Percentiles rank a stretch among this genome's conserved stretches.
These are phyloP conservation scores for Conger conger DNA, from an alignment of 2,113 vertebrate species.

Conservation along the genomic window DNA sequence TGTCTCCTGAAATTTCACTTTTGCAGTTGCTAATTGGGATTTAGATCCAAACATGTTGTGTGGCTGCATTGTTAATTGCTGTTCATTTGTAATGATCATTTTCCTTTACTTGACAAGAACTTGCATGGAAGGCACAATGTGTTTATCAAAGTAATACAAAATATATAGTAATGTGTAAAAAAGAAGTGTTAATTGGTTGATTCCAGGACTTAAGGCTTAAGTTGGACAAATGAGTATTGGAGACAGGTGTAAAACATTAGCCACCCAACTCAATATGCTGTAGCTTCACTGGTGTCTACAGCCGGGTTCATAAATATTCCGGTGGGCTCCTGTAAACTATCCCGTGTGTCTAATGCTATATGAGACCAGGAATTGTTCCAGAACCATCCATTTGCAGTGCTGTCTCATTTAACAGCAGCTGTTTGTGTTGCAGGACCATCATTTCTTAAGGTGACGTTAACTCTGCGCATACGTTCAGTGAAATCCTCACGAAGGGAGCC, in stretches of 20 bases:
- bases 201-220: not conserved
- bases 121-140: not conserved
- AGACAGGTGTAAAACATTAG: not conserved
- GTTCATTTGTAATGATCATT: not conserved
- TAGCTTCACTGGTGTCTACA: not conserved
- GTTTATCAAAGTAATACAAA: not conserved
- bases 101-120: not conserved
- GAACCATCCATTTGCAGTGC: not conserved
- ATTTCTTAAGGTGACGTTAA: not conserved
- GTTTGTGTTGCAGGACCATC: not conserved
- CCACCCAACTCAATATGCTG: not conserved
- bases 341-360: not conserved
- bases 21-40: not conserved
- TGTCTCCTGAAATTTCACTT: not conserved
- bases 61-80: slow-evolving; percentile 4
- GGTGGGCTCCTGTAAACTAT: not conserved
- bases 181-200: not conserved
- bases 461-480: not conserved
- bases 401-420: not conserved
- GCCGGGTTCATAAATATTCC: not conserved
- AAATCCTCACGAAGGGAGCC: not conserved
- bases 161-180: not conserved
- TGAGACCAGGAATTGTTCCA: not conserved
- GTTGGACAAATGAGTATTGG: not conserved
- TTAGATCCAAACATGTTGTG: slow-evolving; percentile 2